These are phyloP conservation scores for Gephyroberyx darwinii DNA, from an alignment of 2,797 vertebrate genomes.

Conservation along the genomic window DNA sequence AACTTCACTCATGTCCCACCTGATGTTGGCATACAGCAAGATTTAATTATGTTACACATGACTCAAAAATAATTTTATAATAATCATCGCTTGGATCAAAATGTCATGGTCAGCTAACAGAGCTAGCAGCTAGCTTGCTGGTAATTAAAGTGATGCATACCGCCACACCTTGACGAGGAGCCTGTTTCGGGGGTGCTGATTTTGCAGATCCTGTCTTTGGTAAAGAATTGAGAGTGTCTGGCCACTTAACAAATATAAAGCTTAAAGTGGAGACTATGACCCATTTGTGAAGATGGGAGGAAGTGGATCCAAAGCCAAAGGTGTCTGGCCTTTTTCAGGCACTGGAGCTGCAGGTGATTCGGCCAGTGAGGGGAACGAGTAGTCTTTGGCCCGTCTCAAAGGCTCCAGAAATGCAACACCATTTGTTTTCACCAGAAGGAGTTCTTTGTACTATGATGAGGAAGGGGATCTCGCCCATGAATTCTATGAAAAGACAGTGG, in stretches of 20 bases:
- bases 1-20: too few species aligned
- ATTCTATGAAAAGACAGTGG: slow-evolving; percentile 96
- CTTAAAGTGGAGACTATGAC: slow-evolving; percentile 72
- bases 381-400: slow-evolving; percentile 87
- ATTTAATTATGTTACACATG: too few species aligned
- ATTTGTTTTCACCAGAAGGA: slow-evolving; percentile 93
- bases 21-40: too few species aligned
- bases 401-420: slow-evolving; percentile 85
- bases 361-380: slow-evolving; percentile 81
- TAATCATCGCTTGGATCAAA: neutral
- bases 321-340: slow-evolving; percentile 90
- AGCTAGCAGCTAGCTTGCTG: slow-evolving; percentile 40
- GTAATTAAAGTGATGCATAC: slow-evolving; percentile 47
- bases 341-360: slow-evolving; percentile 80
- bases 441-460: slow-evolving; percentile 97
- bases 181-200: fast-evolving
- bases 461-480: slow-evolving; percentile 98
- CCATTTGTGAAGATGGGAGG: slow-evolving; percentile 89
- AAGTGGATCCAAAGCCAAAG: slow-evolving; percentile 92
- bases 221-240: slow-evolving; percentile 42
- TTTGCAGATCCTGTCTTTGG: slow-evolving; percentile 42
- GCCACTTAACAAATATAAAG: slow-evolving; percentile 45
- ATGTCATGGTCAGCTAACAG: slow-evolving; percentile 28
- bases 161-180: neutral
- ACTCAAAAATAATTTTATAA: too few species aligned